Percentiles rank a stretch among this genome's conserved stretches.
Evolutionary conservation across 2,888 invertebrate genomes (phyloP).

Genomic region (Cerastis leucographa): DNA sequence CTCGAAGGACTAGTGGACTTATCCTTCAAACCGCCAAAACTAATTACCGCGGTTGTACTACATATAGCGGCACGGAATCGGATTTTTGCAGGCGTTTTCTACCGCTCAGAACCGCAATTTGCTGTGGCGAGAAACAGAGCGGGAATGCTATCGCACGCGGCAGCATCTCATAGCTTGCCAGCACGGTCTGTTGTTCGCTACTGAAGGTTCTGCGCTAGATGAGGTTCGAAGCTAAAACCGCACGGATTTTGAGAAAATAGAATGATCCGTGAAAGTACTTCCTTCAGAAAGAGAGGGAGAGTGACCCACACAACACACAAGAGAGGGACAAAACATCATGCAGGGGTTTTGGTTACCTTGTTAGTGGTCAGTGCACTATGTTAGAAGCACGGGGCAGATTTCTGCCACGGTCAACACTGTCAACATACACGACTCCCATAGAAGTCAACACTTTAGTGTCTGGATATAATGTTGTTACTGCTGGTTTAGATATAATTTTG

Average conservation of each 20-base stretch:
- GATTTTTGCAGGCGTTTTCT: background rate
- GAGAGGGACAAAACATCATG: conserved; percentile 58
- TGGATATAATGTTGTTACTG: conserved; percentile 10
- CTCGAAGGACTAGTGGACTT: background rate
- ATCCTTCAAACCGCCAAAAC: background rate
- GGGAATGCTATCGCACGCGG: too few species aligned
- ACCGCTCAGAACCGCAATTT: background rate
- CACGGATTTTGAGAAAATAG: background rate
- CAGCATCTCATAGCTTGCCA: too few species aligned
- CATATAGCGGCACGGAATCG: background rate
- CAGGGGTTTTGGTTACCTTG: conserved; percentile 56
- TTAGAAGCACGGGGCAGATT: conserved; percentile 47
- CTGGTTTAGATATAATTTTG: conserved; percentile 9
- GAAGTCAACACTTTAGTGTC: conserved; percentile 40
- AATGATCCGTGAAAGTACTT: conserved; percentile 52
- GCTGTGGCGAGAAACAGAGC: background rate
- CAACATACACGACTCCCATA: conserved; percentile 50
- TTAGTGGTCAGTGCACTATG: conserved; percentile 47
- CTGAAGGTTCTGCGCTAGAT: background rate
- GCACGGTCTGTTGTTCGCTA: too few species aligned
- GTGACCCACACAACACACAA: conserved; percentile 57
- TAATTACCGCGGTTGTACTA: background rate
- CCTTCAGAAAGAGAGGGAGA: conserved; percentile 43
- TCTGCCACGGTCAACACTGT: conserved; percentile 46
- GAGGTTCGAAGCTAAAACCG: background rate